Percentiles rank a stretch among this genome's conserved stretches.
Evolutionary conservation across 2,797 vertebrate genomes (phyloP).

Genomic region (Acanthis flammea): DNA sequence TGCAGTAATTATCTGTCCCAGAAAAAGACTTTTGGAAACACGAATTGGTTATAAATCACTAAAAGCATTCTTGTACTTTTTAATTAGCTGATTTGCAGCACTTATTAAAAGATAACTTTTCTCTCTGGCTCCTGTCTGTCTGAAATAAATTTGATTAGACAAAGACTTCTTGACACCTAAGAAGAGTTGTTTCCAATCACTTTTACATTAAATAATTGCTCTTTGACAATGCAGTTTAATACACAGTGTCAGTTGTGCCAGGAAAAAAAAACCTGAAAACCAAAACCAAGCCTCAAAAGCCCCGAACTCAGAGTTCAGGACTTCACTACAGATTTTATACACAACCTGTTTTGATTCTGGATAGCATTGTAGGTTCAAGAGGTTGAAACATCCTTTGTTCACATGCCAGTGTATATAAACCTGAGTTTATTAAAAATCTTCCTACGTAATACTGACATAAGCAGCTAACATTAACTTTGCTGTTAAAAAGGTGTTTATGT

Average conservation of each 20-base stretch:
- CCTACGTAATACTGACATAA: not conserved
- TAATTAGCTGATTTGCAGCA: constrained; percentile 34
- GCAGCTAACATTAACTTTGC: not conserved
- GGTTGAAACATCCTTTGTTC: not conserved
- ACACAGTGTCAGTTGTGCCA: not conserved
- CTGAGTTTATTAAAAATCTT: not conserved
- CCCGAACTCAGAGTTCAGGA: not conserved
- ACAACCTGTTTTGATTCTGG: not conserved
- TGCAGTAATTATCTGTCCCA: not conserved
- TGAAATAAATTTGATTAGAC: not conserved
- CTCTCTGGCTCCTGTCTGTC: not conserved
- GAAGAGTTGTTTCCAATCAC: not conserved
- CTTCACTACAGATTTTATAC: not conserved
- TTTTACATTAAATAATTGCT: not conserved
- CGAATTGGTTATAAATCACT: not conserved
- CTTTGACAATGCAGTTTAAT: not conserved
- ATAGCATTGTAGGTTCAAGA: not conserved
- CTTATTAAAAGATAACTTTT: constrained; percentile 3
- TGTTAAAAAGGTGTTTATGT: not conserved
- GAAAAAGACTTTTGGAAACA: constrained; percentile 4
- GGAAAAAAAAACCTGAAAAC: rapidly evolving
- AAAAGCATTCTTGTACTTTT: not conserved
- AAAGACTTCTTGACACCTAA: not conserved
- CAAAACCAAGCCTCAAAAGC: not conserved
- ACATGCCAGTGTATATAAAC: not conserved